Conservation (phyloP, 2,888 invertebrate genomes). For the Neelides folsomi region DNA sequence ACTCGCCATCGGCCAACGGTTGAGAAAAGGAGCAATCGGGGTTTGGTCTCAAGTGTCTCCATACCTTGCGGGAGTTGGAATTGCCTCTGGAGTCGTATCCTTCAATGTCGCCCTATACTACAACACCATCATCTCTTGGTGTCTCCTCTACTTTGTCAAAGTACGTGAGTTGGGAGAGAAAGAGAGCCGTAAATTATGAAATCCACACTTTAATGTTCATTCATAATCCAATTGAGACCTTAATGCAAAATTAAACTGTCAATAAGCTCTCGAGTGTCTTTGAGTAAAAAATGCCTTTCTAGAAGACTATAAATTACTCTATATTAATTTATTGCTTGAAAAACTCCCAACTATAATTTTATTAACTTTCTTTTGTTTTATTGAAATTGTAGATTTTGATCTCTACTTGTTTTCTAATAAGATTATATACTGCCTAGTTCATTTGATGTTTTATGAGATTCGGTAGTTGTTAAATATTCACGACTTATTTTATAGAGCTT, state of each 20-base stretch:
- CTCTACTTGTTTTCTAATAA: too few relatives aligned
- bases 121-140: constrained; percentile 97
- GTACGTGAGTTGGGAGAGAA: constrained; percentile 34
- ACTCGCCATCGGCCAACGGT: constrained; percentile 81
- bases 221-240: neutral
- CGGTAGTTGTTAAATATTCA: too few relatives aligned
- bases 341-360: too few relatives aligned
- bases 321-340: too few relatives aligned
- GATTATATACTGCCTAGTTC: neutral
- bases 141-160: constrained; percentile 83
- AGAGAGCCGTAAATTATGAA: neutral
- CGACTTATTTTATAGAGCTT: constrained; percentile 55
- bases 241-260: neutral
- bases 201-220: too few relatives aligned
- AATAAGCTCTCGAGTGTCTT: too few relatives aligned
- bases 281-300: too few relatives aligned
- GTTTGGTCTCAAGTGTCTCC: constrained; percentile 60
- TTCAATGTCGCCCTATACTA: constrained; percentile 94
- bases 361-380: too few relatives aligned
- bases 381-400: too few relatives aligned
- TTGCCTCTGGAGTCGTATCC: constrained; percentile 88
- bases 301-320: too few relatives aligned
- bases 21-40: constrained; percentile 85
- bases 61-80: constrained; percentile 67
- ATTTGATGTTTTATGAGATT: too few relatives aligned